Conservation (phyloP, 2,113 vertebrate genomes). For the pig (Sus scrofa) region T2T-Sscrofa CM000812.6:212957001-212957500, state of each 20-base stretch:
- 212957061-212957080: too few species aligned
- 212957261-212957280: conserved; percentile 36
- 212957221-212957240: conserved; percentile 27
- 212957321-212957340: neutral
- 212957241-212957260: conserved; percentile 42
- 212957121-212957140: neutral
- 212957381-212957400: neutral
- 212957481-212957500: neutral
- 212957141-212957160: neutral
- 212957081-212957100: neutral
- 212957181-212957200: conserved; percentile 55
- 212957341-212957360: conserved; percentile 30
- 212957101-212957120: conserved; percentile 46
- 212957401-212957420: conserved; percentile 45
- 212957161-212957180: conserved; percentile 37
- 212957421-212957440: conserved; percentile 26
- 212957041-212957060: too few species aligned
- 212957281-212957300: neutral
- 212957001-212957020: too few species aligned
- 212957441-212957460: neutral
- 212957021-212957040: too few species aligned
- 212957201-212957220: neutral
- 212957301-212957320: neutral
- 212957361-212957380: neutral
- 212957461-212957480: neutral